Conservation (phyloP, 2,113 vertebrate genomes). For the Oryzias melastigma region DNA sequence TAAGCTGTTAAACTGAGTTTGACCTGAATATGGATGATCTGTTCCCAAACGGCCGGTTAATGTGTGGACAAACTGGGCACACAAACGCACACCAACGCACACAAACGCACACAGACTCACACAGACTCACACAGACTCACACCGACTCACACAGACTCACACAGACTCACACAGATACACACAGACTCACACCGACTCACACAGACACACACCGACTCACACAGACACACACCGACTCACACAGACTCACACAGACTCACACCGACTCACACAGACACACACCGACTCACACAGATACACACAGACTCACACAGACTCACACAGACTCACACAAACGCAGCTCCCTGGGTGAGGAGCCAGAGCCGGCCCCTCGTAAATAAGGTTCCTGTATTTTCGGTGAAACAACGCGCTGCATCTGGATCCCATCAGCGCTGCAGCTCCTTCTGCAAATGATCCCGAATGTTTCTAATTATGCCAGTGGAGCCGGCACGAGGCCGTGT, state of each 20-base stretch:
- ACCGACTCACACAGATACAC: too few species aligned
- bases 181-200: too few species aligned
- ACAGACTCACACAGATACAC: conserved; percentile 27
- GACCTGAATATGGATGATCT: conserved; percentile 54
- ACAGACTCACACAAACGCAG: too few species aligned
- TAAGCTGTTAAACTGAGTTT: conserved; percentile 35
- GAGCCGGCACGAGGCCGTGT: conserved; percentile 67
- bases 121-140: not conserved
- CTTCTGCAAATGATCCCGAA: conserved; percentile 76
- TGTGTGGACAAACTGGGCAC: conserved; percentile 29
- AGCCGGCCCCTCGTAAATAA: conserved; percentile 73
- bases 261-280: not conserved
- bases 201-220: too few species aligned
- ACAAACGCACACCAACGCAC: too few species aligned
- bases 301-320: too few species aligned
- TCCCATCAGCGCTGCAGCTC: conserved; percentile 73
- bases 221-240: conserved; percentile 19
- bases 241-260: conserved; percentile 29
- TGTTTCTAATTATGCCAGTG: conserved; percentile 76
- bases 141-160: conserved; percentile 29
- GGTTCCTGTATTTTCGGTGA: conserved; percentile 69
- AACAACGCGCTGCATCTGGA: conserved; percentile 73
- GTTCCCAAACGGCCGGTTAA: conserved; percentile 33
- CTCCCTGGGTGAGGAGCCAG: conserved; percentile 65
- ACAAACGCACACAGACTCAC: too few species aligned